These are phyloP conservation scores for Mesocricetus auratus DNA, from an alignment of 2,113 vertebrate species.

Conservation along the genomic window DNA sequence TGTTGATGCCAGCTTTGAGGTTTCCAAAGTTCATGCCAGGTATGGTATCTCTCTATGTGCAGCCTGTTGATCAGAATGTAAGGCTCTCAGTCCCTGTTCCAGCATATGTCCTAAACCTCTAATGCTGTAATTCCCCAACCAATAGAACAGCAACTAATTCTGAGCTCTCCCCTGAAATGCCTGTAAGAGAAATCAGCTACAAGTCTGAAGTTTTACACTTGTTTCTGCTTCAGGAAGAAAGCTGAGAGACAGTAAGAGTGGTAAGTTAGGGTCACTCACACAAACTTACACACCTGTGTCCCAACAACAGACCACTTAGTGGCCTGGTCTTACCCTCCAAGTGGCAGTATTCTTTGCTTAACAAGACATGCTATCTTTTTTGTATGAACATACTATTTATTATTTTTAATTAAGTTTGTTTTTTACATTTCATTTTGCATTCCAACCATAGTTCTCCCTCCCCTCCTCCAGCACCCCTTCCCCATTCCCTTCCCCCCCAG, in stretches of 20 bases:
- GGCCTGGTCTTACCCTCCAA: rapidly evolving
- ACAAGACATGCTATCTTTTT: too few relatives aligned
- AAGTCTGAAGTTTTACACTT: too few relatives aligned
- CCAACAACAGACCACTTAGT: not conserved
- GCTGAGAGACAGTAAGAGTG: not conserved
- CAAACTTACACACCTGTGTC: not conserved
- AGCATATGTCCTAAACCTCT: not conserved
- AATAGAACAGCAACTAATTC: not conserved
- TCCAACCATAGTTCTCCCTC: too few relatives aligned
- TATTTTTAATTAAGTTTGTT: too few relatives aligned
- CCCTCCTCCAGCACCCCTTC: too few relatives aligned
- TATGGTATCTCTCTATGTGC: not conserved
- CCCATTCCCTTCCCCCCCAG: too few relatives aligned
- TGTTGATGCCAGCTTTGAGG: not conserved
- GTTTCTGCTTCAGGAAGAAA: not conserved
- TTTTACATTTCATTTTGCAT: too few relatives aligned
- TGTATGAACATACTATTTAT: too few relatives aligned
- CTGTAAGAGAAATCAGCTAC: rapidly evolving
- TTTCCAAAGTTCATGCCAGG: not conserved
- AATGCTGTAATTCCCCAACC: not conserved
- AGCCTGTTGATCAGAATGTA: not conserved
- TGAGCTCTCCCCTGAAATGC: too few relatives aligned
- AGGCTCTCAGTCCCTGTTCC: not conserved
- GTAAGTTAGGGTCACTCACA: not conserved
- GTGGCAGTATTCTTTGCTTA: not conserved